Evolutionary conservation across 1,140 invertebrate species (phyloP).

Genomic region (Octopus bimaculoides): DNA sequence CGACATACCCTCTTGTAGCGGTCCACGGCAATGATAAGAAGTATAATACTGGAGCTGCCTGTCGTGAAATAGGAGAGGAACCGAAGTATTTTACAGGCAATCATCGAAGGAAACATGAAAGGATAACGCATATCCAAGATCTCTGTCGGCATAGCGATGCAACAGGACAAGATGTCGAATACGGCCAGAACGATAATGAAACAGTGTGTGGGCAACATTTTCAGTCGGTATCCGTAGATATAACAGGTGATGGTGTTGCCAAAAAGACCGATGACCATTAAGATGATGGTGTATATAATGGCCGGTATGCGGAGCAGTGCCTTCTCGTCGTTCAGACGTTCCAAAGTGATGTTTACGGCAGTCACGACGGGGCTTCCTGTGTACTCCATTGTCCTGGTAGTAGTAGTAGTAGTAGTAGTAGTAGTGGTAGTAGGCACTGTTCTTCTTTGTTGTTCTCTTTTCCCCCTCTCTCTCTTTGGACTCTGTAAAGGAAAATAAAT

Average conservation of each 20-base stretch:
- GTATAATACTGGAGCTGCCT: slow-evolving; percentile 30
- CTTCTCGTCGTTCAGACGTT: slow-evolving; percentile 29
- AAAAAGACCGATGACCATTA: slow-evolving; percentile 36
- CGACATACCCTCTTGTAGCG: slow-evolving; percentile 44
- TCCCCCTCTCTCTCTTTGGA: not conserved
- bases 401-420: not conserved
- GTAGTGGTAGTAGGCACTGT: not conserved
- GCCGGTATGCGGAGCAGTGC: slow-evolving; percentile 29
- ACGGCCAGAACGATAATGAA: slow-evolving; percentile 41
- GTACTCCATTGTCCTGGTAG: slow-evolving; percentile 18
- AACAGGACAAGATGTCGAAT: slow-evolving; percentile 42
- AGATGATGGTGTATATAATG: slow-evolving; percentile 25
- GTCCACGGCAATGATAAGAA: slow-evolving; percentile 44
- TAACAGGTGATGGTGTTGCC: slow-evolving; percentile 43
- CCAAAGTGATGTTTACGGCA: slow-evolving; percentile 11
- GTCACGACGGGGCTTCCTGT: not conserved
- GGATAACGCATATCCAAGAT: slow-evolving; percentile 34
- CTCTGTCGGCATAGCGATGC: slow-evolving; percentile 42
- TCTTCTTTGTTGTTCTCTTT: not conserved
- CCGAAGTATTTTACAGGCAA: slow-evolving; percentile 39
- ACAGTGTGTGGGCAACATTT: slow-evolving; percentile 35
- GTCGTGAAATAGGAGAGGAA: slow-evolving; percentile 39
- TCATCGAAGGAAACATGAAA: slow-evolving; percentile 33
- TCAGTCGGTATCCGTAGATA: slow-evolving; percentile 40
- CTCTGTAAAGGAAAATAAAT: not conserved